Conservation (phyloP, 2,888 invertebrate genomes). For the Zygaena filipendulae region DNA sequence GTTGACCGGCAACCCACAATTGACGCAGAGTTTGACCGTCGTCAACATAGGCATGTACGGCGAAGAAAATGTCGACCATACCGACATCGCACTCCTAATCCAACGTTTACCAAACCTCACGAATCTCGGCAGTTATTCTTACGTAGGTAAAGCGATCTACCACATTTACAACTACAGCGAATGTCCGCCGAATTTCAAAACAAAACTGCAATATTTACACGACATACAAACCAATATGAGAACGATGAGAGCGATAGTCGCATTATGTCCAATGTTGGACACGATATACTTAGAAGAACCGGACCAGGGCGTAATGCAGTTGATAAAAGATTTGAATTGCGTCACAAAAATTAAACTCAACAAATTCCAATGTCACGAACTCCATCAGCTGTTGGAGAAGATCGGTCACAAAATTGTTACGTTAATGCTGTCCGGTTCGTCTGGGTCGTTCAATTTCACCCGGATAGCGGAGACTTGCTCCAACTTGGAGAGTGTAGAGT, state of each 20-base stretch:
- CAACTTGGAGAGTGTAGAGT: conserved; percentile 71
- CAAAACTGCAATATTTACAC: conserved; percentile 75
- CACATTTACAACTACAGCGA: conserved; percentile 66
- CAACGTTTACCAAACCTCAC: conserved; percentile 72
- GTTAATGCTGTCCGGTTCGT: conserved; percentile 68
- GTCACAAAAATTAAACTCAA: conserved; percentile 71
- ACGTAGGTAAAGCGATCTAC: conserved; percentile 71
- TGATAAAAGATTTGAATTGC: conserved; percentile 52
- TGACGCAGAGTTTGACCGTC: conserved; percentile 66
- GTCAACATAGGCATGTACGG: conserved; percentile 77
- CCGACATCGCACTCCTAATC: conserved; percentile 72
- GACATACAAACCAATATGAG: conserved; percentile 71
- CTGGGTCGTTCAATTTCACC: conserved; percentile 68
- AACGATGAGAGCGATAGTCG: conserved; percentile 68
- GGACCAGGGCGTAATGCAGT: conserved; percentile 60
- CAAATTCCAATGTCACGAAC: conserved; percentile 71
- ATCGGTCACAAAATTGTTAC: conserved; percentile 65
- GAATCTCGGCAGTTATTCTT: conserved; percentile 74
- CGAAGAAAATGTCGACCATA: conserved; percentile 74
- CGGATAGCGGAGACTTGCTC: conserved; percentile 70
- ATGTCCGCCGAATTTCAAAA: conserved; percentile 61
- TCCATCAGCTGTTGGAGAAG: conserved; percentile 66
- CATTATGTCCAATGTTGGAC: conserved; percentile 71
- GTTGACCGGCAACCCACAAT: conserved; percentile 58
- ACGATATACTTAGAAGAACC: conserved; percentile 74